Percentiles rank a stretch among this genome's conserved stretches.
Evolutionary conservation across 2,797 vertebrate species (phyloP).

Genomic region (Leptodactylus fallax): DNA sequence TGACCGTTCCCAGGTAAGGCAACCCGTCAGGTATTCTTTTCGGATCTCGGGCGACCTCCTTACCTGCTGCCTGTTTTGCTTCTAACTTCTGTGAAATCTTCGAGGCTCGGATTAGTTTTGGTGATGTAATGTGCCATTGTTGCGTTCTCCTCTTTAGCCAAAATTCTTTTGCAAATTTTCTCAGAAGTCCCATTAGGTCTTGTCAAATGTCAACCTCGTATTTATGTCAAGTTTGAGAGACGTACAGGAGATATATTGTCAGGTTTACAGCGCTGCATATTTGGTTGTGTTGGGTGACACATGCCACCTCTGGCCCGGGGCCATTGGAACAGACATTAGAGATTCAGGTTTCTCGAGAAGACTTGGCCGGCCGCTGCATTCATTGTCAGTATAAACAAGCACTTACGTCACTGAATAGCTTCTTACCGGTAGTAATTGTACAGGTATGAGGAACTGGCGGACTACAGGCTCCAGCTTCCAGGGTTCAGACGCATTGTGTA

Average conservation of each 20-base stretch:
- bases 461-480: background rate
- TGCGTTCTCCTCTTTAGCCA: background rate
- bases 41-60: background rate
- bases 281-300: slow-evolving; percentile 3
- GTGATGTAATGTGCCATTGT: slow-evolving; percentile 8
- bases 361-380: slow-evolving; percentile 7
- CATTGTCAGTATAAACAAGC: slow-evolving; percentile 15
- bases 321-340: slow-evolving; percentile 17
- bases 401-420: background rate
- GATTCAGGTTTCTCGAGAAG: slow-evolving; percentile 8
- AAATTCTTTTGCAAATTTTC: slow-evolving; percentile 11
- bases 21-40: background rate
- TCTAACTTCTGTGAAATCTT: background rate
- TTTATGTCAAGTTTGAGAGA: background rate
- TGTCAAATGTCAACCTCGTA: slow-evolving; percentile 40
- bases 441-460: slow-evolving; percentile 40
- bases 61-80: background rate
- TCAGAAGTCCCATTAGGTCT: slow-evolving; percentile 8
- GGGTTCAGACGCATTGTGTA: slow-evolving; percentile 12
- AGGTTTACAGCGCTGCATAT: slow-evolving; percentile 19
- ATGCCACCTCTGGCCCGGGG: slow-evolving; percentile 28
- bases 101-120: background rate
- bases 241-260: slow-evolving; percentile 27
- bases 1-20: background rate
- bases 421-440: slow-evolving; percentile 22